phyloP scores from a whole-genome alignment of 1,140 invertebrate species.

The Drosophila auraria region DNA sequence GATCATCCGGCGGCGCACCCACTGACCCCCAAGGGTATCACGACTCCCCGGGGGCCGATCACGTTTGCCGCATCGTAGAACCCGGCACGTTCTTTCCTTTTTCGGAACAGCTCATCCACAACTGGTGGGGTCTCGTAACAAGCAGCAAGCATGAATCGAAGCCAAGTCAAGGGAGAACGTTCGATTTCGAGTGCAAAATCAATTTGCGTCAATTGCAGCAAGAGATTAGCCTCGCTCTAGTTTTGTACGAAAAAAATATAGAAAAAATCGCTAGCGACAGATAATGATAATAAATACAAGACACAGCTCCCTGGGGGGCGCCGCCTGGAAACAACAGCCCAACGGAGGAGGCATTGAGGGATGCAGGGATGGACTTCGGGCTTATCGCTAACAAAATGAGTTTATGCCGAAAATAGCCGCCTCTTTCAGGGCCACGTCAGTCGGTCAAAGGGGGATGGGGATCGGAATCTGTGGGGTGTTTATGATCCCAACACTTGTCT shows the following conservation, averaged over 20 bases:
- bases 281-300: conserved; percentile 65
- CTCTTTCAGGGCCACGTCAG: conserved; percentile 43
- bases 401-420: conserved; percentile 41
- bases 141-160: conserved; percentile 43
- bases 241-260: conserved; percentile 39
- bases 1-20: conserved; percentile 15
- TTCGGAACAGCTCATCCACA: conserved; percentile 36
- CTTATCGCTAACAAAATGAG: conserved; percentile 41
- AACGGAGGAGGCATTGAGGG: background rate
- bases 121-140: conserved; percentile 4
- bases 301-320: conserved; percentile 28
- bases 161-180: conserved; percentile 41
- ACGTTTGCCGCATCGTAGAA: conserved; percentile 41
- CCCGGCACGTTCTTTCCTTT: conserved; percentile 29
- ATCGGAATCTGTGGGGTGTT: background rate
- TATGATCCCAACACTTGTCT: conserved; percentile 14
- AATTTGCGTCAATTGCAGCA: conserved; percentile 78
- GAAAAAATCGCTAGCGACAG: conserved; percentile 51
- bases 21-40: conserved; percentile 22
- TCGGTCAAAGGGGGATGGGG: conserved; percentile 28
- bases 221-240: conserved; percentile 80
- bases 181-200: conserved; percentile 63
- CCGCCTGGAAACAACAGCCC: conserved; percentile 49
- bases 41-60: conserved; percentile 20
- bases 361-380: background rate